Conservation (phyloP, 2,888 invertebrate species). For the Andrena bucephala region DNA sequence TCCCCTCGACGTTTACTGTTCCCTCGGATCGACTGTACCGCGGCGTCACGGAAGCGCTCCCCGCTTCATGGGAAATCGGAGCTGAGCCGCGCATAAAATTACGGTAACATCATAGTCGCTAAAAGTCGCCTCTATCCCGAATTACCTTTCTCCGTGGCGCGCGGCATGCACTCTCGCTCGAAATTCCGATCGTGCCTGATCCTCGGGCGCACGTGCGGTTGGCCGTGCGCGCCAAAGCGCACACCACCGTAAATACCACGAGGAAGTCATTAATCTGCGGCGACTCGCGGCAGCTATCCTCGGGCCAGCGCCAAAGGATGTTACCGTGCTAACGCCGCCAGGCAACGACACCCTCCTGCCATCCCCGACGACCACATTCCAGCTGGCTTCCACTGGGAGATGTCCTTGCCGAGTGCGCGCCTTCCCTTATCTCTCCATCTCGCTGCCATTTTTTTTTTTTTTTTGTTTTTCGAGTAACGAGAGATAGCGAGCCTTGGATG, state of each 20-base stretch:
- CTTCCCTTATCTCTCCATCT: neutral
- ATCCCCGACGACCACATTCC: slow-evolving; percentile 56
- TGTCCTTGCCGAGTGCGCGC: slow-evolving; percentile 24
- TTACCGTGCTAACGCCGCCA: slow-evolving; percentile 31
- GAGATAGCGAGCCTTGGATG: too few species aligned
- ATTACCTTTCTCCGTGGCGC: slow-evolving; percentile 12
- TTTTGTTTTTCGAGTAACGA: too few species aligned
- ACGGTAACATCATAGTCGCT: neutral
- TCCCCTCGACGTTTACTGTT: neutral
- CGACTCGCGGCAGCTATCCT: slow-evolving; percentile 60
- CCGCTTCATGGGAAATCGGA: neutral
- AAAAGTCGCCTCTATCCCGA: slow-evolving; percentile 6
- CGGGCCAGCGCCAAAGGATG: slow-evolving; percentile 58
- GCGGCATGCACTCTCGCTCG: slow-evolving; percentile 30
- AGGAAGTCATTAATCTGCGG: slow-evolving; percentile 67
- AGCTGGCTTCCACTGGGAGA: slow-evolving; percentile 15
- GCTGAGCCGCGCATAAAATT: neutral
- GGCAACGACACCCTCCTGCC: slow-evolving; percentile 29
- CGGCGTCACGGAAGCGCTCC: neutral
- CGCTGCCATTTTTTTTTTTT: neutral
- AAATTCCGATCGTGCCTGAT: slow-evolving; percentile 48
- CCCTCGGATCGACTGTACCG: neutral
- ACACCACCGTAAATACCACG: slow-evolving; percentile 51
- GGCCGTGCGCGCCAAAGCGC: slow-evolving; percentile 8
- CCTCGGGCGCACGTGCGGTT: slow-evolving; percentile 22